Evolutionary conservation across 2,888 invertebrate genomes (phyloP).

Genomic region (Parnassius smintheus): DNA sequence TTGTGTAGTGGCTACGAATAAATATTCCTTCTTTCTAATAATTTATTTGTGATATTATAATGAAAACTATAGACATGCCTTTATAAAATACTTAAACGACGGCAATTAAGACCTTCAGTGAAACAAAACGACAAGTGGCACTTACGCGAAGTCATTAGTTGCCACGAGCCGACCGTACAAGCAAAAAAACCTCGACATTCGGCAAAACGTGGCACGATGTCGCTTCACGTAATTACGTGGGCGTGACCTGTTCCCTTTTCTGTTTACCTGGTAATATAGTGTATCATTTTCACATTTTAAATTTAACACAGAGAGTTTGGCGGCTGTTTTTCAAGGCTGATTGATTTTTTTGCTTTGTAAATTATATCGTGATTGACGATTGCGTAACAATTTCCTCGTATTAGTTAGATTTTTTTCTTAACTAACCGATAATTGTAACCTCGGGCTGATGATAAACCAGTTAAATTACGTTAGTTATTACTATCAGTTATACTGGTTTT

Average conservation of each 20-base stretch:
- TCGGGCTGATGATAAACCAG: no score
- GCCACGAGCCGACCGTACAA: not conserved
- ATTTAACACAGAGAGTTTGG: no score
- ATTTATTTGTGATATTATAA: not conserved
- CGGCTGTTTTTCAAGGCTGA: no score
- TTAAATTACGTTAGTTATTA: no score
- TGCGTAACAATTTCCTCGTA: no score
- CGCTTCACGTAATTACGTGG: conserved; percentile 3
- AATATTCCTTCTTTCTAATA: no score
- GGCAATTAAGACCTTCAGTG: not conserved
- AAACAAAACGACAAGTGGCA: not conserved
- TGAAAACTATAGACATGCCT: conserved; percentile 5
- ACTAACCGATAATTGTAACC: no score
- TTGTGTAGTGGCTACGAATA: no score
- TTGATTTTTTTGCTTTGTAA: no score
- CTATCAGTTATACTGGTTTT: no score
- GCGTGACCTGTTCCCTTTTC: not conserved
- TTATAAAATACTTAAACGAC: conserved; percentile 1
- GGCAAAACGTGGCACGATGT: conserved; percentile 3
- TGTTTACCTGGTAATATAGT: not conserved
- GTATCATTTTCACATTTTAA: not conserved
- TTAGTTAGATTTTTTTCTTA: no score
- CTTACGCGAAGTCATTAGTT: conserved; percentile 8
- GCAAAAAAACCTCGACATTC: conserved; percentile 2
- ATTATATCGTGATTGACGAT: no score